These are phyloP conservation scores for Tokudaia tokunoshimensis DNA, from an alignment of 2,797 vertebrate genomes.

Conservation along the genomic window DNA sequence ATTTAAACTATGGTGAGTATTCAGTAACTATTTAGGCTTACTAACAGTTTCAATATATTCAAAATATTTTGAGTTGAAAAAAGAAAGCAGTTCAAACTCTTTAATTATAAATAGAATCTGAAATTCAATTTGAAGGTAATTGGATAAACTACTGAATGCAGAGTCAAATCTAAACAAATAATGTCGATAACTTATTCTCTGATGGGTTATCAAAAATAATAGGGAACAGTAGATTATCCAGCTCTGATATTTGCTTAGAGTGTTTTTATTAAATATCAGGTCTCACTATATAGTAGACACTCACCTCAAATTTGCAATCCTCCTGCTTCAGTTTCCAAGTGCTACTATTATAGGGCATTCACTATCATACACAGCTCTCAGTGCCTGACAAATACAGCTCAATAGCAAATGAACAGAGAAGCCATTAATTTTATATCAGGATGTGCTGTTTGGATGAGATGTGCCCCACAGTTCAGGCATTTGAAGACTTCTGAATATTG, in stretches of 20 bases:
- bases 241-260: not conserved
- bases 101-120: not conserved
- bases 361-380: not conserved
- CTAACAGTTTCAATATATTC: not conserved
- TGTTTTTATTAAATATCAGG: not conserved
- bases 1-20: not conserved
- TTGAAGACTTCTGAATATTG: too few relatives aligned
- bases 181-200: not conserved
- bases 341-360: not conserved
- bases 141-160: not conserved
- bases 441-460: not conserved
- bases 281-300: not conserved
- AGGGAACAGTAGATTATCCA: not conserved
- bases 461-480: not conserved
- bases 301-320: not conserved
- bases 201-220: not conserved
- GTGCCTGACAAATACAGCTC: not conserved
- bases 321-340: not conserved
- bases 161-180: slow-evolving; percentile 30
- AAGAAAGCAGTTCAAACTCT: not conserved
- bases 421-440: not conserved
- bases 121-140: not conserved
- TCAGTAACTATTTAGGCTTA: not conserved
- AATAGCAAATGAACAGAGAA: not conserved
- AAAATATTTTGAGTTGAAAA: slow-evolving; percentile 37